Conservation (phyloP, 2,888 invertebrate species). For the Limnephilus rhombicus region DNA sequence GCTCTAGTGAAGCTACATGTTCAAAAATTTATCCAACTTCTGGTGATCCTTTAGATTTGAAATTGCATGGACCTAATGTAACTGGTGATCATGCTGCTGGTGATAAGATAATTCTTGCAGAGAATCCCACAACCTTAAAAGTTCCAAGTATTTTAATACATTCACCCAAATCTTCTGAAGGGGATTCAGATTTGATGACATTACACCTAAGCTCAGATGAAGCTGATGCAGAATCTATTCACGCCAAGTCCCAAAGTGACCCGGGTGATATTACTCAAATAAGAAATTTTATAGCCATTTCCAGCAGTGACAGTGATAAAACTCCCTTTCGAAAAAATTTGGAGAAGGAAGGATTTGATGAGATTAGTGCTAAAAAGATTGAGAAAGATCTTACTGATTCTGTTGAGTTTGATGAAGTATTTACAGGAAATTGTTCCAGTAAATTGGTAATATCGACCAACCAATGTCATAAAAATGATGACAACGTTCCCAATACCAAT, state of each 20-base stretch:
- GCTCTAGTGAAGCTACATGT: not conserved
- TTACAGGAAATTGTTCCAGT: constrained; percentile 67
- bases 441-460: not conserved
- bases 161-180: constrained; percentile 68
- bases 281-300: constrained; percentile 72
- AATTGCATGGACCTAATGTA: not conserved
- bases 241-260: constrained; percentile 18
- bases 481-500: not conserved
- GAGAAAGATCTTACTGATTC: constrained; percentile 73
- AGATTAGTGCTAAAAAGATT: constrained; percentile 74
- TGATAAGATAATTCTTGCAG: not conserved
- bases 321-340: constrained; percentile 72
- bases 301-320: constrained; percentile 64
- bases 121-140: not conserved
- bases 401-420: constrained; percentile 66
- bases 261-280: constrained; percentile 73
- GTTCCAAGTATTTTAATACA: not conserved
- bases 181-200: constrained; percentile 52
- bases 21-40: not conserved
- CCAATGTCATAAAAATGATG: not conserved
- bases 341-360: constrained; percentile 74
- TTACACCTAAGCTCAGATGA: constrained; percentile 70
- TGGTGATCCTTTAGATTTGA: not conserved
- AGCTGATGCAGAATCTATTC: constrained; percentile 67
- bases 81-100: not conserved